Evolutionary conservation across 1,140 invertebrate genomes (phyloP).

Genomic region (Pseudoatta argentina): DNA sequence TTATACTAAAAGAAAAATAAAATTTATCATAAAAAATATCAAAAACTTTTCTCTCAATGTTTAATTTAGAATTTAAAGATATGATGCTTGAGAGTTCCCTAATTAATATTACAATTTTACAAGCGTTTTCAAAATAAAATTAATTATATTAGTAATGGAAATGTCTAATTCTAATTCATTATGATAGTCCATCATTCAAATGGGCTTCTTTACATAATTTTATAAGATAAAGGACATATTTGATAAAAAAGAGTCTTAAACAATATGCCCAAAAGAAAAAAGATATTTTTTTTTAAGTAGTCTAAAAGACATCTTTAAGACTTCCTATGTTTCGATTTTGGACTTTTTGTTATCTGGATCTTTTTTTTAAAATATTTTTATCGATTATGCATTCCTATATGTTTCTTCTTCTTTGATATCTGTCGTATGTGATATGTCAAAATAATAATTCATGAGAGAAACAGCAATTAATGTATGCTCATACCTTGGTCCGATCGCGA

Average conservation of each 20-base stretch:
- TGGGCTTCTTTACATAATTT: not conserved
- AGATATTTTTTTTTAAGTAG: too few relatives aligned
- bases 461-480: slow-evolving; percentile 49
- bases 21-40: too few relatives aligned
- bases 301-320: too few relatives aligned
- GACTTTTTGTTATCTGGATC: too few relatives aligned
- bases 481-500: slow-evolving; percentile 20
- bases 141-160: not conserved
- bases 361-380: not conserved
- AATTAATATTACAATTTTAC: not conserved
- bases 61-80: too few relatives aligned
- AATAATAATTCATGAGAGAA: slow-evolving; percentile 52
- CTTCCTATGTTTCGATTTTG: too few relatives aligned
- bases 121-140: not conserved
- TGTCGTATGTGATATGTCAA: not conserved
- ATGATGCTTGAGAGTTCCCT: not conserved
- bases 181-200: not conserved
- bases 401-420: not conserved
- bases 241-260: too few relatives aligned
- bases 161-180: not conserved
- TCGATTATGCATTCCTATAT: not conserved
- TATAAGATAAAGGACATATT: not conserved
- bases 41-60: too few relatives aligned
- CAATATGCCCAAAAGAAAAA: too few relatives aligned
- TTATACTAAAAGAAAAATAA: too few relatives aligned